These are phyloP conservation scores for Lanius ludovicianus DNA, from an alignment of 2,113 vertebrate genomes.

Conservation along the genomic window DNA sequence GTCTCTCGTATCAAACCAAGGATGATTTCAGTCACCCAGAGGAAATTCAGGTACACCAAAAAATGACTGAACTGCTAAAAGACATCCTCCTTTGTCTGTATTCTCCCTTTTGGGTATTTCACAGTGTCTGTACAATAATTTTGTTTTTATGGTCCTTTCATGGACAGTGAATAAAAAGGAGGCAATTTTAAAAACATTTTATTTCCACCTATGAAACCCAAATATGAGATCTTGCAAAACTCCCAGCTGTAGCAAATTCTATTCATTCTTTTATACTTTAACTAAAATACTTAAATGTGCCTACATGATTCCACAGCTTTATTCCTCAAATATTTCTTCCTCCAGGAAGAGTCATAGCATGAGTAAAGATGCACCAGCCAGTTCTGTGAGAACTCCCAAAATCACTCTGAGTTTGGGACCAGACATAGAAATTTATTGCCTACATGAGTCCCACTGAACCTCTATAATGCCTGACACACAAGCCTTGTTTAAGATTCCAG, in stretches of 20 bases:
- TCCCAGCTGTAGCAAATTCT: background rate
- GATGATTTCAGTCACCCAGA: background rate
- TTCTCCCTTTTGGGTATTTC: background rate
- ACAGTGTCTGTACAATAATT: background rate
- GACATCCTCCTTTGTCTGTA: background rate
- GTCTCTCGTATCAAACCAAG: background rate
- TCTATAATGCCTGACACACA: accelerated
- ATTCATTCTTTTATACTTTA: background rate
- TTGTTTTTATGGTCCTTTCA: background rate
- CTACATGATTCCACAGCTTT: background rate
- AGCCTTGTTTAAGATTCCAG: background rate
- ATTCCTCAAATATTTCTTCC: background rate
- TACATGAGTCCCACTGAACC: background rate
- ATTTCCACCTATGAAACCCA: background rate
- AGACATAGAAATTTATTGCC: background rate
- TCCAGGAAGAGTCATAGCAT: background rate
- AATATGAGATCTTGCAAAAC: background rate
- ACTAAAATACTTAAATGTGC: background rate
- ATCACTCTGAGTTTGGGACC: background rate
- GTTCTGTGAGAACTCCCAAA: background rate
- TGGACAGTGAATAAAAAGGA: background rate
- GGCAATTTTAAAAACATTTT: background rate
- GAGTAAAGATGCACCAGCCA: background rate
- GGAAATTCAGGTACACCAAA: background rate
- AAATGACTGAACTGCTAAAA: background rate